These are phyloP conservation scores for Parapristionchus giblindavisi DNA, from an alignment of 2,888 invertebrate genomes.

Conservation along the genomic window DNA sequence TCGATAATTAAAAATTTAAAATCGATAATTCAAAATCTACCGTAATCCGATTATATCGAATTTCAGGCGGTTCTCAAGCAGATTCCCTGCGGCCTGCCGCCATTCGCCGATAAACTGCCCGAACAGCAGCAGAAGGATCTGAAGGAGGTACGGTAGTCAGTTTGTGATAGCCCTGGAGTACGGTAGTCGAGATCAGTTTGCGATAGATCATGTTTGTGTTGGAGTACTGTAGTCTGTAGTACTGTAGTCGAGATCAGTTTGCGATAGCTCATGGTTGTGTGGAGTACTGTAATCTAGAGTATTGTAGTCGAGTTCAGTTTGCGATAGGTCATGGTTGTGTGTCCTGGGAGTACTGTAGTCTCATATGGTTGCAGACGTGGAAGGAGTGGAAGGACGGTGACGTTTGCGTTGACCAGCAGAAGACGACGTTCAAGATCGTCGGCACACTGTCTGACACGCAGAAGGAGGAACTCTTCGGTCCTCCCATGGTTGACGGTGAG, in stretches of 20 bases:
- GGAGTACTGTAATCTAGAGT: not conserved
- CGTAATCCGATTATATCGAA: too few species aligned
- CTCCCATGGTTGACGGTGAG: too few species aligned
- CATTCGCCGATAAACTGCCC: constrained; percentile 29
- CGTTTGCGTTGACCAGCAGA: constrained; percentile 15
- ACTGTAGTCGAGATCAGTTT: too few species aligned
- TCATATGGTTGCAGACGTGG: constrained; percentile 28
- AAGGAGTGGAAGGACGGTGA: constrained; percentile 28
- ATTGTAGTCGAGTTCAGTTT: not conserved
- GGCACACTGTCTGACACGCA: too few species aligned
- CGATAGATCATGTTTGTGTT: not conserved
- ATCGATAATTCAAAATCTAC: too few species aligned
- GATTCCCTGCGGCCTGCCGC: constrained; percentile 33
- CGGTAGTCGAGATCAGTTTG: not conserved
- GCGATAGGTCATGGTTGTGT: not conserved
- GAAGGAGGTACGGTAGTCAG: constrained; percentile 4
- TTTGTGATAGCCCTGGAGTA: too few species aligned
- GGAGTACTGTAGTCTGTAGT: constrained; percentile 17
- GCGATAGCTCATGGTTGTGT: too few species aligned
- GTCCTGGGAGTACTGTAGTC: constrained; percentile 10
- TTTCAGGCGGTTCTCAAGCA: not conserved
- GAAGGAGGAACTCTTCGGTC: too few species aligned
- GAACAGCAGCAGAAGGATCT: constrained; percentile 36
- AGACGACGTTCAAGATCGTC: constrained; percentile 13
- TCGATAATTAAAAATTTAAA: too few species aligned